Conservation (phyloP, 2,113 vertebrate genomes). For the Maccullochella peelii region DNA sequence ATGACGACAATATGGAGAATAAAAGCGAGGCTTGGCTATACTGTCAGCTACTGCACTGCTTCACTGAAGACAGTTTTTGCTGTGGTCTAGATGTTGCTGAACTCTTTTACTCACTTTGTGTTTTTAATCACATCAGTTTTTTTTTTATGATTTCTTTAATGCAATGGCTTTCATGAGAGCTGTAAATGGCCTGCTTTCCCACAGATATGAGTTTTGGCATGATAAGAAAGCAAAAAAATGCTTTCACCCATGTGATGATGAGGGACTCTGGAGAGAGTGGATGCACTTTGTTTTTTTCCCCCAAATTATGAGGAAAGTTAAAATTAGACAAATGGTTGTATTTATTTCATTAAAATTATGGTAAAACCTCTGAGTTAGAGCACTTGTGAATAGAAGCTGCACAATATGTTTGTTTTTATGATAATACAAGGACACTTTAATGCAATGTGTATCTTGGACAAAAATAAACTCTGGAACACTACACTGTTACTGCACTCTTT, state of each 20-base stretch:
- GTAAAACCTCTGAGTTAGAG: background rate
- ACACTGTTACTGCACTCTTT: conserved; percentile 15
- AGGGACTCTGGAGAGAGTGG: conserved; percentile 16
- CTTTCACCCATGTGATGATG: conserved; percentile 3
- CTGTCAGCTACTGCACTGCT: conserved; percentile 1
- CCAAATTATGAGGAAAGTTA: conserved; percentile 5
- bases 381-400: background rate
- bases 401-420: background rate
- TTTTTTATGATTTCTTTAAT: background rate
- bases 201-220: conserved; percentile 25
- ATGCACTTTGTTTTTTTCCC: background rate
- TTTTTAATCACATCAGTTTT: conserved; percentile 8
- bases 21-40: background rate
- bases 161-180: background rate
- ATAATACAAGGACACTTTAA: conserved; percentile 8
- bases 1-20: background rate
- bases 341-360: background rate
- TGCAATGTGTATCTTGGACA: conserved; percentile 21
- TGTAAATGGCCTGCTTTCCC: background rate
- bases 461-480: conserved; percentile 37
- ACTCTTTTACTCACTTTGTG: background rate
- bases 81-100: conserved; percentile 2
- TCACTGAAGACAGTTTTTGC: background rate
- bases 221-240: conserved; percentile 4
- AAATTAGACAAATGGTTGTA: conserved; percentile 17